Percentiles rank a stretch among this genome's conserved stretches.
phyloP scores from a whole-genome alignment of 2,113 vertebrate species.

The Tapirus terrestris region DNA sequence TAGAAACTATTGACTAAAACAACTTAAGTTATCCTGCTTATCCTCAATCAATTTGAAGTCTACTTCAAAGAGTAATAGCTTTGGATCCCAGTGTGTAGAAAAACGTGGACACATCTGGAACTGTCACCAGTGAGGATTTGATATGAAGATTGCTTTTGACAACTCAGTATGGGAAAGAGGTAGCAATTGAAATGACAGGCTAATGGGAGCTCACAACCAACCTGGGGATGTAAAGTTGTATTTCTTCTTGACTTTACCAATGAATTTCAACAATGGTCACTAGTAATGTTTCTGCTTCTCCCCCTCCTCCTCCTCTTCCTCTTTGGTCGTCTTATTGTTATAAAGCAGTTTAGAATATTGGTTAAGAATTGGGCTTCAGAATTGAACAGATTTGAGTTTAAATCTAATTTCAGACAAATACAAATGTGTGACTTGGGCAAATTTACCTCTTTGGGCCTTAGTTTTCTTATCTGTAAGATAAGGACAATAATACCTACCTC shows the following conservation, averaged over 20 bases:
- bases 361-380: neutral
- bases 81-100: neutral
- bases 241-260: neutral
- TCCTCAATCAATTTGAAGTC: constrained; percentile 56
- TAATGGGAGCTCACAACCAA: neutral
- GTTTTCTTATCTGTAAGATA: neutral
- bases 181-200: neutral
- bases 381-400: neutral
- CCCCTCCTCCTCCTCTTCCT: neutral
- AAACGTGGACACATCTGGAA: constrained; percentile 22
- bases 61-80: constrained; percentile 42
- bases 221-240: neutral
- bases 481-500: neutral
- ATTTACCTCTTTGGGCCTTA: neutral
- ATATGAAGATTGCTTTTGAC: constrained; percentile 56
- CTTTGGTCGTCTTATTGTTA: neutral
- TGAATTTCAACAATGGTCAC: neutral
- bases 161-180: constrained; percentile 14
- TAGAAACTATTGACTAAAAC: constrained; percentile 52
- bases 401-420: constrained; percentile 5
- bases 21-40: constrained; percentile 28
- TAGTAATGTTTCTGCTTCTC: neutral
- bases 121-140: neutral
- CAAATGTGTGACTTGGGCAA: neutral
- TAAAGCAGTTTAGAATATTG: neutral